Conservation (phyloP, 2,113 vertebrate genomes). For the Alouatta palliata region DNA sequence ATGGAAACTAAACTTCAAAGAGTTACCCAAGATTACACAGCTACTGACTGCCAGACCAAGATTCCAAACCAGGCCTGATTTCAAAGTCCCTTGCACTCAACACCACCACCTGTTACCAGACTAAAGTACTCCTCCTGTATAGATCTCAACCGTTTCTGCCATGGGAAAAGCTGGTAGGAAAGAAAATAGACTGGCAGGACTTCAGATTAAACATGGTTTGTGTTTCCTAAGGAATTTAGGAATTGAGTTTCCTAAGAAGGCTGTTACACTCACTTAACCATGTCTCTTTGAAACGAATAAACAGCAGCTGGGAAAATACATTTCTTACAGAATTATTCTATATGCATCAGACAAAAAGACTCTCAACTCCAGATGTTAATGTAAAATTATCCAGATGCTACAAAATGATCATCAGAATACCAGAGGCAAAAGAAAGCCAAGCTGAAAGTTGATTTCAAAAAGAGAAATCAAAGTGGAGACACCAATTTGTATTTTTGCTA, state of each 20-base stretch:
- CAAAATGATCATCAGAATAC: conserved; percentile 57
- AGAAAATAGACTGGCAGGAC: neutral
- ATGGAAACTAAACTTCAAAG: conserved; percentile 32
- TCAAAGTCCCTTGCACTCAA: neutral
- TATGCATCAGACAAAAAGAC: conserved; percentile 16
- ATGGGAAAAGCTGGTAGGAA: conserved; percentile 4
- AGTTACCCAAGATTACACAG: neutral
- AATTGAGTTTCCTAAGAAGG: neutral
- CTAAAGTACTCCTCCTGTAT: neutral
- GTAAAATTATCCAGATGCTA: conserved; percentile 71
- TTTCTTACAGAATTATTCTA: conserved; percentile 60
- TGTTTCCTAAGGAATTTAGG: conserved; percentile 52
- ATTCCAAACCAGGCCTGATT: neutral
- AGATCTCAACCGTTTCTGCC: neutral
- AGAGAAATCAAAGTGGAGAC: conserved; percentile 46
- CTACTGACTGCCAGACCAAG: neutral
- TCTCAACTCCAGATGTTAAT: conserved; percentile 69
- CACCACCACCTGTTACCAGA: neutral
- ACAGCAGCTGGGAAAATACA: conserved; percentile 62
- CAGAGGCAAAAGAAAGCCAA: conserved; percentile 43
- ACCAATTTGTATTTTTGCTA: conserved; percentile 17
- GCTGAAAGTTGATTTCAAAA: conserved; percentile 54
- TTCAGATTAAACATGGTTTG: conserved; percentile 45
- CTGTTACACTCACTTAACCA: conserved; percentile 58
- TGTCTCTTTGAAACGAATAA: conserved; percentile 61